phyloP scores from a whole-genome alignment of 2,888 invertebrate genomes.

The Caenorhabditis macrosperma region DNA sequence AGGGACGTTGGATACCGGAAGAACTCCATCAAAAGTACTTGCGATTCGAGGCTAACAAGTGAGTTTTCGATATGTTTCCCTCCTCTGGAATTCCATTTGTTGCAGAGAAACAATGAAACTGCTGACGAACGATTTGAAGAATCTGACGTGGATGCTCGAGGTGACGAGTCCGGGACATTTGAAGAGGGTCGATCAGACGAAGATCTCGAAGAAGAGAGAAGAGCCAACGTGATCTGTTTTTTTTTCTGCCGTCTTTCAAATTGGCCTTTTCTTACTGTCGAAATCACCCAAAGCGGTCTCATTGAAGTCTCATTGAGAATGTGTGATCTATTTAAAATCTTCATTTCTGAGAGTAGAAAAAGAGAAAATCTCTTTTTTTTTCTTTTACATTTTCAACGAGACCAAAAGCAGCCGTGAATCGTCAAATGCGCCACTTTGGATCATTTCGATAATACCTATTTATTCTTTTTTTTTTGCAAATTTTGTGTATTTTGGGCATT shows the following conservation, averaged over 20 bases:
- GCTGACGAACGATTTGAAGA: slow-evolving; percentile 65
- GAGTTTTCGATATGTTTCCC: background rate
- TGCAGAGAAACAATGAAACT: slow-evolving; percentile 63
- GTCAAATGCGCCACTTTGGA: no score
- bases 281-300: no score
- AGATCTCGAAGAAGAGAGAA: slow-evolving; percentile 22
- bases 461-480: no score
- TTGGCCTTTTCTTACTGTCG: slow-evolving; percentile 9
- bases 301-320: no score
- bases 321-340: no score
- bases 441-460: no score
- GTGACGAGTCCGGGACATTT: slow-evolving; percentile 63
- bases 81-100: background rate
- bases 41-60: slow-evolving; percentile 54
- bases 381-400: no score
- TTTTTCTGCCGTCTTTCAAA: background rate
- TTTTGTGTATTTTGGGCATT: no score
- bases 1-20: slow-evolving; percentile 51
- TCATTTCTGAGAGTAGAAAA: no score
- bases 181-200: slow-evolving; percentile 64
- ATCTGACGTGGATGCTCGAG: slow-evolving; percentile 65
- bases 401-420: no score
- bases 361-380: no score
- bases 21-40: slow-evolving; percentile 28
- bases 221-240: slow-evolving; percentile 1